phyloP scores from a whole-genome alignment of 2,113 vertebrate species.

The Semicossyphus pulcher region DNA sequence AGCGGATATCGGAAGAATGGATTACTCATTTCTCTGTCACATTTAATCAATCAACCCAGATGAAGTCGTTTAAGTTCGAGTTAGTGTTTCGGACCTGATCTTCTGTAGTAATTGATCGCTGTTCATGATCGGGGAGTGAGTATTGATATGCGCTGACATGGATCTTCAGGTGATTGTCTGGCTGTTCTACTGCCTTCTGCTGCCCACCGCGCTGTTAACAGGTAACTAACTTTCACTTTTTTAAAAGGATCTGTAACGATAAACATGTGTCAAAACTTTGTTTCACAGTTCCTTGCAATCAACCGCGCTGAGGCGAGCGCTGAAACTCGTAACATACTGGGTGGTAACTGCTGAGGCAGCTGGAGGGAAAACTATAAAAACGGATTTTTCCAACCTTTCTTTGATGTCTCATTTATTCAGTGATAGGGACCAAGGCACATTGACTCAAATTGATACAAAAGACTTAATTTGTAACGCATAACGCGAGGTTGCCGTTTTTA shows the following conservation, averaged over 20 bases:
- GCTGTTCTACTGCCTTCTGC: slow-evolving; percentile 68
- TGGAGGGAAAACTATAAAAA: slow-evolving; percentile 14
- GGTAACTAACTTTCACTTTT: slow-evolving; percentile 38
- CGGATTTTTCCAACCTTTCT: neutral
- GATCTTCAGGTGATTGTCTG: slow-evolving; percentile 76
- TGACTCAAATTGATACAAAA: neutral
- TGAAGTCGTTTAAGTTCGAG: neutral
- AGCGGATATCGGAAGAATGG: neutral
- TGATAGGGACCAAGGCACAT: neutral
- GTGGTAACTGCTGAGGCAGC: slow-evolving; percentile 9
- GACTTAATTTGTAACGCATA: neutral
- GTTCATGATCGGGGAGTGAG: neutral
- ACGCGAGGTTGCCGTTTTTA: neutral
- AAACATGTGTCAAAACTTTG: neutral
- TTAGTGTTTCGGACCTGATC: neutral
- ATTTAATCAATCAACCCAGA: neutral
- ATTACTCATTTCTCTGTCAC: neutral
- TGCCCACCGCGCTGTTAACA: slow-evolving; percentile 68
- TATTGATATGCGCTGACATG: slow-evolving; percentile 46
- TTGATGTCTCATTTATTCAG: neutral
- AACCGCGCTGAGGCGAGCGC: neutral
- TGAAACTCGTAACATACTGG: neutral
- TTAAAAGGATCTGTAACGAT: no score
- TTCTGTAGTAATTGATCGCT: neutral
- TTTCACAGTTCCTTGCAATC: neutral